phyloP scores from a whole-genome alignment of 2,888 invertebrate genomes.

The Ormyrus labotus region DNA sequence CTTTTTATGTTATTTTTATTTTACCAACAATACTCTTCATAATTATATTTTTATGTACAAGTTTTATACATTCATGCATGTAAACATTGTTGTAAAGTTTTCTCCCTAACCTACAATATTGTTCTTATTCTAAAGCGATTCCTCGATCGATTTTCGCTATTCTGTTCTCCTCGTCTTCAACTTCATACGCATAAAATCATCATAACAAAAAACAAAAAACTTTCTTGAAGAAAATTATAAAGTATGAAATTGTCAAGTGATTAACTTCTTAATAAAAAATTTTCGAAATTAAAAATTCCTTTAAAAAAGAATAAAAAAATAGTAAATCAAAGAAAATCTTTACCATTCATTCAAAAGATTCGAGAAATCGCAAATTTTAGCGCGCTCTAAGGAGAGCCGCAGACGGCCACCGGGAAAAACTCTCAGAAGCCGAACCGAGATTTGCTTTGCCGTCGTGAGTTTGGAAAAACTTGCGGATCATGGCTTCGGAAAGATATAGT shows the following conservation, averaged over 20 bases:
- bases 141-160: slow-evolving; percentile 18
- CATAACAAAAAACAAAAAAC: neutral
- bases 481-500: slow-evolving; percentile 97
- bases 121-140: neutral
- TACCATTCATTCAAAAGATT: neutral
- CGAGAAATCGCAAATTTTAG: slow-evolving; percentile 12
- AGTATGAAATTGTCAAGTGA: too few relatives aligned
- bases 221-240: too few relatives aligned
- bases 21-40: too few relatives aligned
- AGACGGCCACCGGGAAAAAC: slow-evolving; percentile 34
- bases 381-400: slow-evolving; percentile 28
- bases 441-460: slow-evolving; percentile 16
- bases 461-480: slow-evolving; percentile 72
- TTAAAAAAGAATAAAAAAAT: slow-evolving; percentile 15
- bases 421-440: slow-evolving; percentile 24
- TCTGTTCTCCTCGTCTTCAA: neutral
- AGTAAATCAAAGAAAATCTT: neutral
- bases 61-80: neutral
- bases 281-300: neutral
- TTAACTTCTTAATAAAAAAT: neutral
- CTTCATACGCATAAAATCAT: neutral
- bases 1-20: neutral
- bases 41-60: neutral
- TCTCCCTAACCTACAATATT: neutral
- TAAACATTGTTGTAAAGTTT: slow-evolving; percentile 6